Percentiles rank a stretch among this genome's conserved stretches.
Evolutionary conservation across 2,113 vertebrate genomes (phyloP).

Genomic region (Pterocles orientalis): DNA sequence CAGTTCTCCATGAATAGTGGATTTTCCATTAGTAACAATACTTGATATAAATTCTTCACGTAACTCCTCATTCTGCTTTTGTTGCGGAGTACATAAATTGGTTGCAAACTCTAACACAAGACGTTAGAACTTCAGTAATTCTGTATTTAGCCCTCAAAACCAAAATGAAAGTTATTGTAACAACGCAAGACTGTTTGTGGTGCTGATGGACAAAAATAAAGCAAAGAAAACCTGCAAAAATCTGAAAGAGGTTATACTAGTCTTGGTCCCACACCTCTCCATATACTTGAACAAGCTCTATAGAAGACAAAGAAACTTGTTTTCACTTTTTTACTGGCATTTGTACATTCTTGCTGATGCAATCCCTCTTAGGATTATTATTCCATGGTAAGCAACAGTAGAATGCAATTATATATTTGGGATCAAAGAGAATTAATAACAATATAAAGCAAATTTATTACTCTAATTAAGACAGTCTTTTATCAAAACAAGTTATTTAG

Average conservation of each 20-base stretch:
- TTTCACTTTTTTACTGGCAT: not conserved
- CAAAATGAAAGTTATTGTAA: not conserved
- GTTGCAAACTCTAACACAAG: not conserved
- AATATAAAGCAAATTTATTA: not conserved
- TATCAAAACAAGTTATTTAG: not conserved
- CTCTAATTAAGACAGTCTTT: not conserved
- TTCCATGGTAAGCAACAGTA: not conserved
- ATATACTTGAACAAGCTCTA: not conserved
- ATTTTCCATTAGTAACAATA: not conserved
- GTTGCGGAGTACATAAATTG: fast-evolving
- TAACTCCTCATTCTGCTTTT: not conserved
- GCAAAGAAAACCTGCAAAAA: not conserved
- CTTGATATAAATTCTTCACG: not conserved
- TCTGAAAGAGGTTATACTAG: not conserved
- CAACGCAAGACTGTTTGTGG: not conserved
- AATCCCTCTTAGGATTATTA: not conserved
- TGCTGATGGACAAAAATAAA: not conserved
- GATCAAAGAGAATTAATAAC: not conserved
- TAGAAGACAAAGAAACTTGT: not conserved
- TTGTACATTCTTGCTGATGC: not conserved
- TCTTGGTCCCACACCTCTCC: not conserved
- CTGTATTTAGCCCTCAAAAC: not conserved
- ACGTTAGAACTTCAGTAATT: not conserved
- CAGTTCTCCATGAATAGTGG: not conserved
- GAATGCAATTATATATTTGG: not conserved